A percentile compares a stretch with the other conserved stretches of the same genome.
Evolutionary conservation across 64 coral and sea anemone species (phyloP).

Genomic region (Orbicella faveolata): DNA sequence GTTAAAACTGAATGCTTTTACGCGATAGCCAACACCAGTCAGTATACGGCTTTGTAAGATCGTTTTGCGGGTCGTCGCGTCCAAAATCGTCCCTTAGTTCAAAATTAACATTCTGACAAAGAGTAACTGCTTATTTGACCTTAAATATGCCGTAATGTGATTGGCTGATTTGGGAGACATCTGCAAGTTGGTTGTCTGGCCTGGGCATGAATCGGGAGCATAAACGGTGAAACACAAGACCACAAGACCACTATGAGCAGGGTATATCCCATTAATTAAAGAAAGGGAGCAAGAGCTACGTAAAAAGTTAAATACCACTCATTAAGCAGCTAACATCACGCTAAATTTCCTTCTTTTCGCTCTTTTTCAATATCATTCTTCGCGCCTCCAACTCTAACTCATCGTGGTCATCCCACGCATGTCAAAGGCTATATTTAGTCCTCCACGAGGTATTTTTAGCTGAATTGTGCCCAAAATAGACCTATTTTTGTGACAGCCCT

Average conservation of each 20-base stretch:
- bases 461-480: not conserved
- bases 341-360: not conserved
- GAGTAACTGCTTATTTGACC: not conserved
- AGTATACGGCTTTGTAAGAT: too few relatives aligned
- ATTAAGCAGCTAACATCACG: not conserved
- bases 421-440: not conserved
- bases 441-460: not conserved
- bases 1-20: too few relatives aligned
- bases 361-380: not conserved
- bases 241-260: not conserved
- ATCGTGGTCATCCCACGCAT: not conserved
- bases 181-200: not conserved
- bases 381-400: not conserved
- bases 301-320: not conserved
- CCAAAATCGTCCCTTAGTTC: too few relatives aligned
- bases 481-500: not conserved
- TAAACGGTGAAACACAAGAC: not conserved
- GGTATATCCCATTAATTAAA: not conserved
- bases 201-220: too few relatives aligned
- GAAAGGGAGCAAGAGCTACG: not conserved
- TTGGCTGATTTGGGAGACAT: conserved; percentile 15
- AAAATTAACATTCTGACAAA: not conserved
- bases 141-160: not conserved
- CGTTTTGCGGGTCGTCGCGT: too few relatives aligned
- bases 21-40: too few relatives aligned